A percentile compares a stretch with the other conserved stretches of the same genome.
These are phyloP conservation scores for Heliconius charithonia DNA, from an alignment of 2,888 invertebrate genomes.

Conservation along the genomic window DNA sequence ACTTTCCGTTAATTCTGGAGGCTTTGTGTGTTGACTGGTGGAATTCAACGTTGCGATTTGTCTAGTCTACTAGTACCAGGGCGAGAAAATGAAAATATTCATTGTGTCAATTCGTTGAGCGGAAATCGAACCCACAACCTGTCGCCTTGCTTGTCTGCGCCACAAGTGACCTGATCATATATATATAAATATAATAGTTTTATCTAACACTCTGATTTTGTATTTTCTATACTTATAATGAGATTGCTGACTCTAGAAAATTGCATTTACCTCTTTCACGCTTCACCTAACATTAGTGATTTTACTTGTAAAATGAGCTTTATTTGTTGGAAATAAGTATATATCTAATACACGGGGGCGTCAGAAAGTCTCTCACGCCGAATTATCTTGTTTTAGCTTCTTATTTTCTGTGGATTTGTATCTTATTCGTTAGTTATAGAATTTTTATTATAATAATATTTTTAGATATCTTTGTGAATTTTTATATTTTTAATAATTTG, in stretches of 20 bases:
- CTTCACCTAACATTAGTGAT: not conserved
- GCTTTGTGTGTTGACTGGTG: too few species aligned
- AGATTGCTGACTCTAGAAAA: not conserved
- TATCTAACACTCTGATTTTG: not conserved
- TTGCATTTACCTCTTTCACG: slow-evolving; percentile 14
- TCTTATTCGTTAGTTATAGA: not conserved
- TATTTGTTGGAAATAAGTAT: not conserved
- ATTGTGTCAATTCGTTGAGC: too few species aligned
- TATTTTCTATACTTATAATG: not conserved
- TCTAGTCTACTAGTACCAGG: too few species aligned
- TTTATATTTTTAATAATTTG: not conserved
- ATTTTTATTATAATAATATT: not conserved
- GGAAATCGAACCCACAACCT: too few species aligned
- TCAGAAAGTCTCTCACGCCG: not conserved
- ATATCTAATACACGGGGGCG: not conserved
- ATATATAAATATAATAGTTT: not conserved
- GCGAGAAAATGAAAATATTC: too few species aligned
- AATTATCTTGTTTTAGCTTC: slow-evolving; percentile 3
- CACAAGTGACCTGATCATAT: not conserved
- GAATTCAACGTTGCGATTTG: too few species aligned
- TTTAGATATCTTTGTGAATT: not conserved
- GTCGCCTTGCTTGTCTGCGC: too few species aligned
- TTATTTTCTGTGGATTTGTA: not conserved
- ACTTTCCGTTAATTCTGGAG: too few species aligned
- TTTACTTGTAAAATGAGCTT: slow-evolving; percentile 13